Conservation (phyloP, 2,888 invertebrate genomes). For the Lasioglossum villosulum region DNA sequence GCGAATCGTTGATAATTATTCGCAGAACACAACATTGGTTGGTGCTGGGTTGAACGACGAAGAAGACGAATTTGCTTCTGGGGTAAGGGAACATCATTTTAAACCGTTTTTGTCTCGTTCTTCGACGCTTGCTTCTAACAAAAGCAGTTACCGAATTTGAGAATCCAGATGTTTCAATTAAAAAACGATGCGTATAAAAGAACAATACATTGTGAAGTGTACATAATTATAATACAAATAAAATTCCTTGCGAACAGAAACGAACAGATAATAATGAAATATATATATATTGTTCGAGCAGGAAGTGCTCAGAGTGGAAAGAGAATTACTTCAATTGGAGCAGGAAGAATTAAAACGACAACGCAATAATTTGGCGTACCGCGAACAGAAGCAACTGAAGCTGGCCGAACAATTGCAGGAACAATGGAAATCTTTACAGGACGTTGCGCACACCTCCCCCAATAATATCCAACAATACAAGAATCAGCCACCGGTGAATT, state of each 20-base stretch:
- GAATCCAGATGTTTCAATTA: not conserved
- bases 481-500: slow-evolving; percentile 85
- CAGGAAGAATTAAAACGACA: slow-evolving; percentile 92
- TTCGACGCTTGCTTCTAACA: slow-evolving; percentile 47
- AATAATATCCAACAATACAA: slow-evolving; percentile 79
- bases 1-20: slow-evolving; percentile 69
- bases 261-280: not conserved
- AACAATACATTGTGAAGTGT: slow-evolving; percentile 5
- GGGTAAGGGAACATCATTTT: slow-evolving; percentile 75
- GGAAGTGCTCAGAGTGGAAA: slow-evolving; percentile 92
- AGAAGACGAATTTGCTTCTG: slow-evolving; percentile 80
- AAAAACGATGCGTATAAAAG: not conserved
- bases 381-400: slow-evolving; percentile 85
- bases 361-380: slow-evolving; percentile 89
- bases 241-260: not conserved
- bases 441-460: slow-evolving; percentile 84
- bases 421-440: slow-evolving; percentile 87
- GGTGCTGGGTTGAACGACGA: slow-evolving; percentile 74
- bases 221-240: not conserved
- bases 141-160: slow-evolving; percentile 15
- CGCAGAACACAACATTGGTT: slow-evolving; percentile 76
- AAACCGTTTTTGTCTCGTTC: slow-evolving; percentile 33
- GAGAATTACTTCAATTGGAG: slow-evolving; percentile 91
- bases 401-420: slow-evolving; percentile 81
- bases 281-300: slow-evolving; percentile 70